Evolutionary conservation across 2,797 vertebrate species (phyloP).

Genomic region (Malurus leucopterus): DNA sequence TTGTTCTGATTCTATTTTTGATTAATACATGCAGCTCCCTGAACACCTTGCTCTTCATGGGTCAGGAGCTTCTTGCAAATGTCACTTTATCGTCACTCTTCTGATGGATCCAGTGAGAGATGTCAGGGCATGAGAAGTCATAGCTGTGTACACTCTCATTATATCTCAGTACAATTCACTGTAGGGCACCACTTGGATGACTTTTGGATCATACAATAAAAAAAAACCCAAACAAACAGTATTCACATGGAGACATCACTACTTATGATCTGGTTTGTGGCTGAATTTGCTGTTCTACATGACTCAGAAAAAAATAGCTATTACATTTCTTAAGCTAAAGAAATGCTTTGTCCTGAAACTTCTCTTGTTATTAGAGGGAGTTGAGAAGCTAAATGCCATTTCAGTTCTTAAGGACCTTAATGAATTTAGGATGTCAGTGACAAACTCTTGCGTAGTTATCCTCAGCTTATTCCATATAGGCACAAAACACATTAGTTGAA

Average conservation of each 20-base stretch:
- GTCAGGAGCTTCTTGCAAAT: not conserved
- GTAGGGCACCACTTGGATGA: not conserved
- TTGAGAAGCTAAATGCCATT: not conserved
- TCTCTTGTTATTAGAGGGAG: not conserved
- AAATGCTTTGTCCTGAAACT: not conserved
- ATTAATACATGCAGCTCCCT: not conserved
- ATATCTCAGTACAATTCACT: not conserved
- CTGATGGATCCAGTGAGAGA: not conserved
- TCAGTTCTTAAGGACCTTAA: not conserved
- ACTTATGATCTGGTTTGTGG: not conserved
- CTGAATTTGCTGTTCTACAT: not conserved
- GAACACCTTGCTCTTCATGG: not conserved
- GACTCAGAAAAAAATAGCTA: not conserved
- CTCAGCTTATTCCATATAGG: not conserved
- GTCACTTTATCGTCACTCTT: not conserved
- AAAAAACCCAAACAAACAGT: not conserved
- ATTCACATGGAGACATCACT: not conserved
- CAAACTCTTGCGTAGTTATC: not conserved
- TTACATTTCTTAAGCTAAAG: not conserved
- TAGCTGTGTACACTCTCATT: not conserved
- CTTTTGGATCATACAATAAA: not conserved
- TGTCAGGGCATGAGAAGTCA: not conserved
- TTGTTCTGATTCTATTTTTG: not conserved
- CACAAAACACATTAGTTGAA: not conserved
- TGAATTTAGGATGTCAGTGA: not conserved